Percentiles rank a stretch among this genome's conserved stretches.
These are phyloP conservation scores for Maccullochella peelii DNA, from an alignment of 2,113 vertebrate species.

Conservation along the genomic window DNA sequence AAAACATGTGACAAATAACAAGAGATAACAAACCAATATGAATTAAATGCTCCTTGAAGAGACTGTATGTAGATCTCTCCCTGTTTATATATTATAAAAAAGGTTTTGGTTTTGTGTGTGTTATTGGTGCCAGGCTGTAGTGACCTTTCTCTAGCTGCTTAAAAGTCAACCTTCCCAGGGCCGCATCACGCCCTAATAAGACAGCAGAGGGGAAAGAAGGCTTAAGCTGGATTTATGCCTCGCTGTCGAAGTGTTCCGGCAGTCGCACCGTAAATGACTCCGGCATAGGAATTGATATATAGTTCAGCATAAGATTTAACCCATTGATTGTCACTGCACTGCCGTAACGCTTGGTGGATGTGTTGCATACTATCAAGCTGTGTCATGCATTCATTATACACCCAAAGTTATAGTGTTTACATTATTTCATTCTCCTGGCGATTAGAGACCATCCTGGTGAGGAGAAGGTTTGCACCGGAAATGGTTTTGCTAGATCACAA, in stretches of 20 bases:
- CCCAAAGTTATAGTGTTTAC: conserved; percentile 15
- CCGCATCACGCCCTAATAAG: conserved; percentile 46
- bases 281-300: conserved; percentile 32
- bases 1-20: not conserved
- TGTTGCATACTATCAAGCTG: not conserved
- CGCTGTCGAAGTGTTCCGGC: conserved; percentile 46
- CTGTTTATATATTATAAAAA: conserved; percentile 9
- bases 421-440: not conserved
- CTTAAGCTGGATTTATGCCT: conserved; percentile 58
- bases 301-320: conserved; percentile 35
- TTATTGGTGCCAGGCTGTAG: conserved; percentile 24
- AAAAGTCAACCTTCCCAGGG: conserved; percentile 58
- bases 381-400: not conserved
- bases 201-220: conserved; percentile 46
- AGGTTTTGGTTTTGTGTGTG: not conserved
- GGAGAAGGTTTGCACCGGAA: not conserved
- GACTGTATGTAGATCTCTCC: not conserved
- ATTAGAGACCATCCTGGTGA: not conserved
- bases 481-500: not conserved
- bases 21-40: not conserved
- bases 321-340: conserved; percentile 15
- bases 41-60: not conserved
- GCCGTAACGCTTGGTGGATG: conserved; percentile 7
- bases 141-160: conserved; percentile 64
- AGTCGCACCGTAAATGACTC: conserved; percentile 27